Evolutionary conservation across 2,888 invertebrate species (phyloP).

Genomic region (Petrophora chlorosata): DNA sequence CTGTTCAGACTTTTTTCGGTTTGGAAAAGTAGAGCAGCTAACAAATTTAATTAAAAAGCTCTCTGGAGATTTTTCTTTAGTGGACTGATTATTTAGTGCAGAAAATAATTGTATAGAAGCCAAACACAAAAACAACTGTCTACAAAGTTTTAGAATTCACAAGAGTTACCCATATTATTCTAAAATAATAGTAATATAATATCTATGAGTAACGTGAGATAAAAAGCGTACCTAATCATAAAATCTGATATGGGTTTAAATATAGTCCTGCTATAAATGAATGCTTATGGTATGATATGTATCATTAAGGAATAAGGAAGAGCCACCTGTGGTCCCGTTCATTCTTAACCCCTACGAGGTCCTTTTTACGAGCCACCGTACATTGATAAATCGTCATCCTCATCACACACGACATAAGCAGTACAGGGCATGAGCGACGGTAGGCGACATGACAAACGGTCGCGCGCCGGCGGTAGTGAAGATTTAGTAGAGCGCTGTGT

Average conservation of each 20-base stretch:
- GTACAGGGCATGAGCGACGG: constrained; percentile 55
- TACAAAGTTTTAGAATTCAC: too few relatives aligned
- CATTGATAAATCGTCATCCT: constrained; percentile 49
- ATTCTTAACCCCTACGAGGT: background rate
- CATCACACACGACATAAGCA: constrained; percentile 50
- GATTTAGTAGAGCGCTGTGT: constrained; percentile 70
- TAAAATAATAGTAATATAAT: too few relatives aligned
- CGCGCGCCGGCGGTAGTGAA: constrained; percentile 52
- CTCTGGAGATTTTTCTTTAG: constrained; percentile 8
- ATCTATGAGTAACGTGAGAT: too few relatives aligned
- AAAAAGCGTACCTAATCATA: too few relatives aligned
- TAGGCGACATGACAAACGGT: constrained; percentile 67
- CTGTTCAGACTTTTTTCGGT: constrained; percentile 28
- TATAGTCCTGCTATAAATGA: too few relatives aligned
- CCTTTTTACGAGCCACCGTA: constrained; percentile 11
- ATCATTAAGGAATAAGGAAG: too few relatives aligned
- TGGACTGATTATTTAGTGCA: too few relatives aligned
- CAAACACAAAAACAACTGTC: too few relatives aligned
- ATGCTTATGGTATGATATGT: too few relatives aligned
- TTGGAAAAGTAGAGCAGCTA: constrained; percentile 20
- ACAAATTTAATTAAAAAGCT: constrained; percentile 30
- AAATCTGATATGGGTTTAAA: too few relatives aligned
- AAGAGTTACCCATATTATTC: too few relatives aligned
- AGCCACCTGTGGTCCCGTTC: background rate
- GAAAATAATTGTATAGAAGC: too few relatives aligned